Percentiles rank a stretch among this genome's conserved stretches.
These are phyloP conservation scores for Melanotaenia parkinsoni DNA, from an alignment of 2,797 vertebrate species.

Conservation along the genomic window DNA sequence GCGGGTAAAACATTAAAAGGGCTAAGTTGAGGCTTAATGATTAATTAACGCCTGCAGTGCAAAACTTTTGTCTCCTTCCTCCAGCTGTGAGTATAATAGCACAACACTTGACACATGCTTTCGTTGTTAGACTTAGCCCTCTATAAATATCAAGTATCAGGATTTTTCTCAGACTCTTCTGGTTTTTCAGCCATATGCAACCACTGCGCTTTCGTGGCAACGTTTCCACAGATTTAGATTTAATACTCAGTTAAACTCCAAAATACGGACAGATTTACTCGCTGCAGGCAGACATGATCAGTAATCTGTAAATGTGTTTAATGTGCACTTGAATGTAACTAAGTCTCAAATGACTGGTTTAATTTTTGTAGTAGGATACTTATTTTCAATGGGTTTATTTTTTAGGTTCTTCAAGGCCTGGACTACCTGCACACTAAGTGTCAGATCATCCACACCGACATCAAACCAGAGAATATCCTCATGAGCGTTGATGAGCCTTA, in stretches of 20 bases:
- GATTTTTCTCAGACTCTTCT: not conserved
- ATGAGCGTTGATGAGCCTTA: conserved; percentile 94
- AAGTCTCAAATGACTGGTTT: not conserved
- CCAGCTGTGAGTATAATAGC: not conserved
- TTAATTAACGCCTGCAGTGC: not conserved
- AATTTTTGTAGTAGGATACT: not conserved
- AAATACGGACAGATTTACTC: not conserved
- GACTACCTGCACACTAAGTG: conserved; percentile 98
- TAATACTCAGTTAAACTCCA: not conserved
- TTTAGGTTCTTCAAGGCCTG: conserved; percentile 94
- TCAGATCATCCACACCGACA: conserved; percentile 97
- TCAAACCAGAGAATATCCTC: conserved; percentile 97
- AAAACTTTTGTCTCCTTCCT: not conserved
- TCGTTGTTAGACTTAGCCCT: not conserved
- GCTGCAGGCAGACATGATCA: not conserved
- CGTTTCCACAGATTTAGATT: not conserved
- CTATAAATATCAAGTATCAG: not conserved
- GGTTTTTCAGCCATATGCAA: not conserved
- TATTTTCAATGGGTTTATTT: conserved; percentile 1
- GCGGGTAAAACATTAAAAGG: not conserved
- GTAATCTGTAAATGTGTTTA: not conserved
- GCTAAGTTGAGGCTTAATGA: not conserved
- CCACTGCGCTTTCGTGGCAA: not conserved
- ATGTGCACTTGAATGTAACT: not conserved
- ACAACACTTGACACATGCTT: not conserved